These are phyloP conservation scores for Drosophila limbata DNA, from an alignment of 2,888 invertebrate species.

Conservation along the genomic window DNA sequence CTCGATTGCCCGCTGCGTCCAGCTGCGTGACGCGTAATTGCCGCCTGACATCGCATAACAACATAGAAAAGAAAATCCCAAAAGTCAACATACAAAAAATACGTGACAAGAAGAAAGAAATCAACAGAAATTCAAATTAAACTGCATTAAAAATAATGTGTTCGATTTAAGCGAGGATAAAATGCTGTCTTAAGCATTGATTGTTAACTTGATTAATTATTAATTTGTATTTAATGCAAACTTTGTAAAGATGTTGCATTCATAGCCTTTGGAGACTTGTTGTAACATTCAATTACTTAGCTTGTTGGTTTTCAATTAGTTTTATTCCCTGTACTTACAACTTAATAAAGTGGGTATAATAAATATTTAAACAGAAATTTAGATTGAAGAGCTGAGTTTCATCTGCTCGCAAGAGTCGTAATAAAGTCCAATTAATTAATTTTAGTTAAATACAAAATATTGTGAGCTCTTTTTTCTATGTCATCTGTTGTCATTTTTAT, in stretches of 20 bases:
- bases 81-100: conserved; percentile 11
- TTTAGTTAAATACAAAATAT: no score
- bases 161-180: background rate
- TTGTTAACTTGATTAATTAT: conserved; percentile 11
- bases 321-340: background rate
- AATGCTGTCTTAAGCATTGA: conserved; percentile 2
- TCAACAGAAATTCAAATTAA: conserved; percentile 15
- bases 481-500: no score
- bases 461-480: no score
- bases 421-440: no score
- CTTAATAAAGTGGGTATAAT: background rate
- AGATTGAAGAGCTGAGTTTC: no score
- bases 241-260: background rate
- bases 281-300: background rate
- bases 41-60: conserved; percentile 46
- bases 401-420: no score
- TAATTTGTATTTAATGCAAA: background rate
- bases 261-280: background rate
- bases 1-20: conserved; percentile 54
- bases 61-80: conserved; percentile 27
- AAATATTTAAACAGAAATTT: background rate
- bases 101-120: conserved; percentile 5
- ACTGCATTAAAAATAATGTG: background rate
- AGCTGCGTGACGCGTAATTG: conserved; percentile 78
- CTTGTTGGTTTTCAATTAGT: conserved; percentile 2